phyloP scores from a whole-genome alignment of 2,888 invertebrate species.

The Nephrocerus scutellatus region DNA sequence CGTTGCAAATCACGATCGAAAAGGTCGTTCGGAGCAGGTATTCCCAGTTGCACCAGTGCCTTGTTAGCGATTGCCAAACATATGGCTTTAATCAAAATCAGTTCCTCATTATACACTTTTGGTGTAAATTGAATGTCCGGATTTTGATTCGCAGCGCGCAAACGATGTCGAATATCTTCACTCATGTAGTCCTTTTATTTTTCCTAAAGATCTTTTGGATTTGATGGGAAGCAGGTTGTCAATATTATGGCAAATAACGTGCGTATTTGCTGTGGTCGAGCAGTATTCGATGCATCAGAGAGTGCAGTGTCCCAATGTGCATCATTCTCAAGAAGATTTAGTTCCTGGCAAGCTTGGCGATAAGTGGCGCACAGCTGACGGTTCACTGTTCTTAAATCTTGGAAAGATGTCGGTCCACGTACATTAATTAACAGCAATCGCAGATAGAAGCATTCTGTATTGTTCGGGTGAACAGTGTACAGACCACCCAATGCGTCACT shows the following conservation, averaged over 20 bases:
- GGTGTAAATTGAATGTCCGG: conserved; percentile 8
- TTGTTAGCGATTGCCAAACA: conserved; percentile 16
- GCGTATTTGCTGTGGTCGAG: conserved; percentile 14
- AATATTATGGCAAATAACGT: conserved; percentile 19
- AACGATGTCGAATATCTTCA: conserved; percentile 19
- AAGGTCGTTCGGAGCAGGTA: conserved; percentile 17
- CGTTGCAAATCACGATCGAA: conserved; percentile 24
- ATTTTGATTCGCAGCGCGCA: conserved; percentile 8
- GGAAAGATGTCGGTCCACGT: conserved; percentile 13
- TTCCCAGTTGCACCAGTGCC: conserved; percentile 19
- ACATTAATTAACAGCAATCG: conserved; percentile 33
- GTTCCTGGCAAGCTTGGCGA: conserved; percentile 18
- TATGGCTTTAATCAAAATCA: conserved; percentile 16
- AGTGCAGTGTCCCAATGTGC: conserved; percentile 18
- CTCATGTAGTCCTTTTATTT: conserved; percentile 16
- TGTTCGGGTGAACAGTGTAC: conserved; percentile 37
- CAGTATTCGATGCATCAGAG: conserved; percentile 14
- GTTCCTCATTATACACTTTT: conserved; percentile 13
- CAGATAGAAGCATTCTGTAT: conserved; percentile 35
- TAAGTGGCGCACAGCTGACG: conserved; percentile 31
- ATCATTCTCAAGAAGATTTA: conserved; percentile 32
- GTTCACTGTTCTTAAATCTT: conserved; percentile 33
- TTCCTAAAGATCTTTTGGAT: conserved; percentile 8
- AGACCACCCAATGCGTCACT: conserved; percentile 34
- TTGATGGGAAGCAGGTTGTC: conserved; percentile 15